Evolutionary conservation across 2,888 invertebrate genomes (phyloP).

Genomic region (Eristalis intricaria): DNA sequence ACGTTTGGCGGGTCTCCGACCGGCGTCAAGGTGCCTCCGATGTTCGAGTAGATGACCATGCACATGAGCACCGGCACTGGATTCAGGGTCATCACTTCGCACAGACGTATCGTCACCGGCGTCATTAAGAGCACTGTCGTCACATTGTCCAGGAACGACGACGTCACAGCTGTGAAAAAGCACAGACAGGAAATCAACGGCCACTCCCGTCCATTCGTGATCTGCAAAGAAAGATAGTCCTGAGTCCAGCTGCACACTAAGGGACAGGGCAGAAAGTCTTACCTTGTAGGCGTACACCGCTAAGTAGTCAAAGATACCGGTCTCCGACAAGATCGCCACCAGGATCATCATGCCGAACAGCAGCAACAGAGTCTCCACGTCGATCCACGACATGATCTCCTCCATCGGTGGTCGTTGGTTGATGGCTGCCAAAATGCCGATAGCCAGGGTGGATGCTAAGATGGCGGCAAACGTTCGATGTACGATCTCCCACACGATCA

Average conservation of each 20-base stretch:
- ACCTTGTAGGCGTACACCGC: constrained; percentile 88
- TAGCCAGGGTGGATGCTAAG: constrained; percentile 86
- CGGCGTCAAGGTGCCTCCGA: constrained; percentile 94
- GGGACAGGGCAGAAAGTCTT: constrained; percentile 47
- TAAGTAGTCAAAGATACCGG: constrained; percentile 90
- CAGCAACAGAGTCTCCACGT: constrained; percentile 86
- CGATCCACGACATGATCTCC: constrained; percentile 89
- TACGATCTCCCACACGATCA: constrained; percentile 89
- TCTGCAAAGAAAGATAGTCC: constrained; percentile 79
- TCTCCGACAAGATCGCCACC: constrained; percentile 89
- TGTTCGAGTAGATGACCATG: constrained; percentile 94
- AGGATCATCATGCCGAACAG: constrained; percentile 92
- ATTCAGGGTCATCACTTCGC: constrained; percentile 94
- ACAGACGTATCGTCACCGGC: constrained; percentile 90
- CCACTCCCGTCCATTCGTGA: constrained; percentile 88
- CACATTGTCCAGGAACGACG: constrained; percentile 90
- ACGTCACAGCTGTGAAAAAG: constrained; percentile 86
- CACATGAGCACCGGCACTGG: constrained; percentile 94
- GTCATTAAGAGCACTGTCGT: constrained; percentile 90
- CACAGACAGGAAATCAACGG: constrained; percentile 88
- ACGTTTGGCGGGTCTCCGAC: constrained; percentile 93
- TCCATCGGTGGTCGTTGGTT: constrained; percentile 87
- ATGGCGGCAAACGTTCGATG: constrained; percentile 89
- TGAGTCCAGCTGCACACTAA: neutral
- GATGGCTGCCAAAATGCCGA: constrained; percentile 86